Evolutionary conservation across 2,888 invertebrate species (phyloP).

Genomic region (Monoplex corrugatus): DNA sequence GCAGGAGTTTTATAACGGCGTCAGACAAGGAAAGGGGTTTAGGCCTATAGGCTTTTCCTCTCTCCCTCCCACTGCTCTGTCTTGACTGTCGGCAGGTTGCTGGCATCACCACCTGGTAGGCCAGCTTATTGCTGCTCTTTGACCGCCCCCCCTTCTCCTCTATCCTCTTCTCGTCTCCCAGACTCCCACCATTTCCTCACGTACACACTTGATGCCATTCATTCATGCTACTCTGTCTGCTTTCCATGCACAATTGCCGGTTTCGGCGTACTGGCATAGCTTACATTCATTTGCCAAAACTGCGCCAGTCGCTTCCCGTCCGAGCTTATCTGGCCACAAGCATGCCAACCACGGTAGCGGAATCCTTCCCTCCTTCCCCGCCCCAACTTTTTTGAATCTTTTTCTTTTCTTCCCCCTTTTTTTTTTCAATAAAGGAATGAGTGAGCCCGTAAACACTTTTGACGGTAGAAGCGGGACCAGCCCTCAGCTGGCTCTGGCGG

Average conservation of each 20-base stretch:
- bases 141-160: neutral
- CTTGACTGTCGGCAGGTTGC: too few species aligned
- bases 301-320: neutral
- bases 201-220: neutral
- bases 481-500: too few species aligned
- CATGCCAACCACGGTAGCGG: neutral
- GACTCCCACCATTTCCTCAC: neutral
- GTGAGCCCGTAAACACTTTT: too few species aligned
- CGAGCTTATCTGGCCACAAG: neutral
- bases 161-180: neutral
- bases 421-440: too few species aligned
- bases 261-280: conserved; percentile 11
- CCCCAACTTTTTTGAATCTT: neutral
- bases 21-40: too few species aligned
- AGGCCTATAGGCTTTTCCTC: neutral
- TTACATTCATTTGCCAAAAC: conserved; percentile 25
- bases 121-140: neutral
- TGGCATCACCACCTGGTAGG: conserved; percentile 16
- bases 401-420: neutral
- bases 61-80: neutral
- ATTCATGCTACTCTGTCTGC: too few species aligned
- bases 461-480: too few species aligned
- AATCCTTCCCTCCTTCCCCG: neutral
- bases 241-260: neutral
- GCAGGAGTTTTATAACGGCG: too few species aligned